Evolutionary conservation across 2,888 invertebrate species (phyloP), one percentile per base, ranked within the genome.

Genomic region (Cheilosia vulpina): DNA sequence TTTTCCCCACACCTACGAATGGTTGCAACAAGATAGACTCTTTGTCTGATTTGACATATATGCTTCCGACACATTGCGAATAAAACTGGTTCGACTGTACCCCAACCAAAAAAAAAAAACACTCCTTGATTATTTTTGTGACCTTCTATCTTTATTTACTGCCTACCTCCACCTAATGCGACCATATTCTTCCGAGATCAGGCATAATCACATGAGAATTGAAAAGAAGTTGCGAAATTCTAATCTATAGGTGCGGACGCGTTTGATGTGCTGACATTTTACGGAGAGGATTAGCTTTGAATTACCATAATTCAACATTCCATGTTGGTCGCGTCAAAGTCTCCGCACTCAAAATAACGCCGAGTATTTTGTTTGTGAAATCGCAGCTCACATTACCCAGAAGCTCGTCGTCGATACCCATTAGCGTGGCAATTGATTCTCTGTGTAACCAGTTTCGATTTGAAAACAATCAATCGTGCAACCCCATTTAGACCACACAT

Each of bases 401-500:
- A 34, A 79, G 72, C 72, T 34, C n/a, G 19, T 24, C 19, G 19
- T 60, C 60, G 34, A 57, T 63, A 34, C 31, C 58, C 43, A 79
- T 72, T 79, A 79, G 11, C 27, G 47, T 55, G 4, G 24, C 41
- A 75, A 57, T 50, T 68, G 15, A 50, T 17, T 60, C 17, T 57
- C 34, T 43, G 52, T 43, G 41, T 19, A 19, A 31, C 11, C 2
- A 31, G 65, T 19, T 57, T 68, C 76, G 58, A 76, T 81, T 66
- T 55, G 58, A 77, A 72, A 77, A 55, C 71, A 77, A 77, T 82
- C 77, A 65, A 77, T 72, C 13, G 9, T 53, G 65, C 82, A 82
- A 77, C 71, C 43, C 34, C 45, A n/a, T 24, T 69, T 38, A 24
- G 47, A 52, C 45, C 63, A 21, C 58, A 45, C 13, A 55, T 43